A percentile compares a stretch with the other conserved stretches of the same genome.
Conservation (phyloP, 1,140 invertebrate genomes). For the Trichoplusia ni region DNA sequence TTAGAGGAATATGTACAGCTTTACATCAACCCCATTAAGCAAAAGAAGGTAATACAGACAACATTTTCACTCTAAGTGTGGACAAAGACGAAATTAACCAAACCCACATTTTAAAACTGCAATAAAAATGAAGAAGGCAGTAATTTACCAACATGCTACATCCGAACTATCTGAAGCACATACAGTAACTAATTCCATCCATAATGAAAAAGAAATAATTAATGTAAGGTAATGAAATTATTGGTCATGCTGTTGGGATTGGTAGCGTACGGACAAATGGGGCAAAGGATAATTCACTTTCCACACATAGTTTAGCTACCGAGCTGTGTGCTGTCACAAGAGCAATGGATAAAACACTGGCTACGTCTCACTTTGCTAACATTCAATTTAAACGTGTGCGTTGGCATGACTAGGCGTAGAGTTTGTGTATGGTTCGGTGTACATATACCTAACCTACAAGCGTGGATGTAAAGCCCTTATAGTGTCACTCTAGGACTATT, state of each 20-base stretch:
- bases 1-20: constrained; percentile 22
- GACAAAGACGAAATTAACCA: constrained; percentile 9
- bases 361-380: too few relatives aligned
- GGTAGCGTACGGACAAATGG: constrained; percentile 11
- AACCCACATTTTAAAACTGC: not conserved
- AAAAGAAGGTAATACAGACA: not conserved
- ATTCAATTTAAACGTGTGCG: not conserved
- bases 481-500: too few relatives aligned
- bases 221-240: constrained; percentile 4
- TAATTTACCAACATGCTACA: constrained; percentile 6
- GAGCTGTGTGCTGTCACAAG: not conserved
- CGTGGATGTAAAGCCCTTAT: too few relatives aligned
- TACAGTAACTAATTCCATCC: constrained; percentile 9
- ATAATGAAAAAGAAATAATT: constrained; percentile 3
- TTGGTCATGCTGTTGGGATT: constrained; percentile 2
- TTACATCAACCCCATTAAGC: constrained; percentile 19
- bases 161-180: constrained; percentile 9
- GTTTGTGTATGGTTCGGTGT: not conserved
- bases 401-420: not conserved
- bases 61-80: not conserved
- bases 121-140: not conserved
- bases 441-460: not conserved
- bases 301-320: not conserved
- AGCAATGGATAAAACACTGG: not conserved
- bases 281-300: not conserved